phyloP scores from a whole-genome alignment of 2,797 vertebrate species.

The Phoeniculus purpureus region DNA sequence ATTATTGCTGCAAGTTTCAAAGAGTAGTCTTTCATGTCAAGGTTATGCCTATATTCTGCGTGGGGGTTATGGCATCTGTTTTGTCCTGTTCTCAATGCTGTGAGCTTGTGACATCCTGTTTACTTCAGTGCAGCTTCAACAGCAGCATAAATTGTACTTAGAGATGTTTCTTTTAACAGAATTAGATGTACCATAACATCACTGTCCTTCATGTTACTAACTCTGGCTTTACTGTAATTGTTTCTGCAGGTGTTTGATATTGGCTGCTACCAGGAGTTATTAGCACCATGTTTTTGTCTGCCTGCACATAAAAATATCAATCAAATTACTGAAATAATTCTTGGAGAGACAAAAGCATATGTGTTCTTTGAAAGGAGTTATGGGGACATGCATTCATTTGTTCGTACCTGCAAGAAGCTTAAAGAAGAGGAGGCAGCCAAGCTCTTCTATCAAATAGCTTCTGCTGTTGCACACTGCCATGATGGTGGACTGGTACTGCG shows the following conservation, averaged over 20 bases:
- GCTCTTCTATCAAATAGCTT: conserved; percentile 97
- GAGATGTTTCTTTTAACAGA: conserved; percentile 8
- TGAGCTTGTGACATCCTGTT: conserved; percentile 53
- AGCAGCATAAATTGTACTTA: background rate
- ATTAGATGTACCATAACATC: background rate
- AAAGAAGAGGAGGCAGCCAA: conserved; percentile 96
- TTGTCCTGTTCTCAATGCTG: background rate
- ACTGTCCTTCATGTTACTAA: conserved; percentile 38
- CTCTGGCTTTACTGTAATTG: conserved; percentile 35
- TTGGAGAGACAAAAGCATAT: conserved; percentile 95
- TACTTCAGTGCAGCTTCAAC: background rate
- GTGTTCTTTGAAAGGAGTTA: conserved; percentile 97
- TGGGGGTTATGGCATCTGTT: background rate
- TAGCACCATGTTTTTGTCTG: conserved; percentile 96
- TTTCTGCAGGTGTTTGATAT: conserved; percentile 91
- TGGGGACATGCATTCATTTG: conserved; percentile 99
- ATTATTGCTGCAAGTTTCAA: background rate
- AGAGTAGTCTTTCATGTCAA: background rate
- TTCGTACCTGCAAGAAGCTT: conserved; percentile 98
- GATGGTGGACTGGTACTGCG: conserved; percentile 95
- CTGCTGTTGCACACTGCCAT: conserved; percentile 97
- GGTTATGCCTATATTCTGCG: background rate
- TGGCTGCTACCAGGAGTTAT: conserved; percentile 95
- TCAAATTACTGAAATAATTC: conserved; percentile 96
- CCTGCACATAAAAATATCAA: conserved; percentile 96